phyloP scores from a whole-genome alignment of 2,113 vertebrate genomes.

The Zootoca vivipara region DNA sequence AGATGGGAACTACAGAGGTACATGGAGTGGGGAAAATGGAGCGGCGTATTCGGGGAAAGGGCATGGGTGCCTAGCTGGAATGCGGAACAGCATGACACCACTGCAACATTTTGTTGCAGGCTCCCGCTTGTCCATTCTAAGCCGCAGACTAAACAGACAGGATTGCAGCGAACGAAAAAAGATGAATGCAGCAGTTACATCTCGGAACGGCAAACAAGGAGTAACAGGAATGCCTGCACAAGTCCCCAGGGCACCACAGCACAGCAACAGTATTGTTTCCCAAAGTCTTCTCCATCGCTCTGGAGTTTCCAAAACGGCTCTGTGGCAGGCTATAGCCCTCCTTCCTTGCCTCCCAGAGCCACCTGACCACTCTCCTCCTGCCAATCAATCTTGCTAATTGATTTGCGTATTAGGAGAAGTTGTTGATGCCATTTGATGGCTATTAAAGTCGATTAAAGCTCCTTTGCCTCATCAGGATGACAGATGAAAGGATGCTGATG shows the following conservation, averaged over 20 bases:
- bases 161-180: not conserved
- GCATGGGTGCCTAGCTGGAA: no score
- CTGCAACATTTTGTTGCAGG: not conserved
- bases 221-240: not conserved
- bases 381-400: slow-evolving; percentile 28
- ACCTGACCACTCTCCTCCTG: slow-evolving; percentile 8
- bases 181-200: not conserved
- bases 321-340: not conserved
- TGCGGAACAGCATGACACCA: not conserved
- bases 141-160: not conserved
- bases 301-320: not conserved
- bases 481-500: slow-evolving; percentile 44
- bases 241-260: not conserved
- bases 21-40: not conserved
- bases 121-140: not conserved
- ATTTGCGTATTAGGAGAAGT: slow-evolving; percentile 57
- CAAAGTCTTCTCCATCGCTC: not conserved
- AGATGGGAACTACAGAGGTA: no score
- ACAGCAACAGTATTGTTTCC: not conserved
- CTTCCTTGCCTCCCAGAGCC: not conserved
- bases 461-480: slow-evolving; percentile 65
- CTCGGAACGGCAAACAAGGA: not conserved
- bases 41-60: not conserved
- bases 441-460: slow-evolving; percentile 72
- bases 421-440: slow-evolving; percentile 69